phyloP scores from a whole-genome alignment of 1,140 invertebrate species.

The Phymastichus coffea region DNA sequence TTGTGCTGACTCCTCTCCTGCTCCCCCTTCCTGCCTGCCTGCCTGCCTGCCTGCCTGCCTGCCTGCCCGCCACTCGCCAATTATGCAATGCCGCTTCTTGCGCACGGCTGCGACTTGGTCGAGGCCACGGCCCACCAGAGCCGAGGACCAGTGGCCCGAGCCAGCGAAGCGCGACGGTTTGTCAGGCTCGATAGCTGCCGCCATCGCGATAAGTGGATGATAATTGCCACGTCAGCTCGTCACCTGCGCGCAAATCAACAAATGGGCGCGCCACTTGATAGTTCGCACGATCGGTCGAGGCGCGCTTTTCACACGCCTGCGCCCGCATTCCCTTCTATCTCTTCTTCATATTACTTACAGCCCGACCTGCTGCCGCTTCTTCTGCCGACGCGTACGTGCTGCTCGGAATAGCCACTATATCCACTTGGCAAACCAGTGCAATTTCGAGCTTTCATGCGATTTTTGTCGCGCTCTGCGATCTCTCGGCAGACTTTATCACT shows the following conservation, averaged over 20 bases:
- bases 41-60: not conserved
- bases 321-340: too few species aligned
- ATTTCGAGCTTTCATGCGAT: too few species aligned
- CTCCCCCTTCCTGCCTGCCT: not conserved
- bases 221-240: slow-evolving; percentile 49
- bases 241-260: not conserved
- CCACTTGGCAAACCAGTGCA: not conserved
- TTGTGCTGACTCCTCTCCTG: not conserved
- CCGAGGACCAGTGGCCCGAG: too few species aligned
- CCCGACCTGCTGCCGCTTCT: not conserved
- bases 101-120: too few species aligned
- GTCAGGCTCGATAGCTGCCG: slow-evolving; percentile 41
- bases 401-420: slow-evolving; percentile 34
- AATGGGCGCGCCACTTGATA: not conserved
- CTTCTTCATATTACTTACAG: too few species aligned
- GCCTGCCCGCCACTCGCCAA: not conserved
- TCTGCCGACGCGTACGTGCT: slow-evolving; percentile 22
- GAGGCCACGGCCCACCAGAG: too few species aligned
- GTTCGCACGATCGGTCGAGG: slow-evolving; percentile 4
- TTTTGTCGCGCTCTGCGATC: too few species aligned
- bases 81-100: slow-evolving; percentile 12
- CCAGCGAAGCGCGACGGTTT: not conserved
- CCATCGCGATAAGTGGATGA: slow-evolving; percentile 55
- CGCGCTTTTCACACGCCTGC: not conserved
- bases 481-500: too few species aligned